Evolutionary conservation across 1,140 invertebrate genomes (phyloP).

Genomic region (Drosophila punjabiensis): DNA sequence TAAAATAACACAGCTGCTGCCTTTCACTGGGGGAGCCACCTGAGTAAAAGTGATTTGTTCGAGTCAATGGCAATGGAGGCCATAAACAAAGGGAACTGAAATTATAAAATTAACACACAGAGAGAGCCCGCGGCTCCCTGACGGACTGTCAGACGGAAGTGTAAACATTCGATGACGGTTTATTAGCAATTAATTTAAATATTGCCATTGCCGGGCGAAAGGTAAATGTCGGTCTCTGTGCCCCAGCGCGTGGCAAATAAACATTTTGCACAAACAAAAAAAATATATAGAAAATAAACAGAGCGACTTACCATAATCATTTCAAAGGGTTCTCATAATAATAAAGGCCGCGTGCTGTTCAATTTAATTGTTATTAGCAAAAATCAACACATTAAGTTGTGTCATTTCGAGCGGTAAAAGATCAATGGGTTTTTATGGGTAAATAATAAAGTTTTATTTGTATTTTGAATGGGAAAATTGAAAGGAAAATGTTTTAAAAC

Average conservation of each 20-base stretch:
- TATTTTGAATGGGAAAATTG: background rate
- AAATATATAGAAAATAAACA: conserved; percentile 25
- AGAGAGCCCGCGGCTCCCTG: conserved; percentile 9
- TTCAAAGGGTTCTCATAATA: conserved; percentile 16
- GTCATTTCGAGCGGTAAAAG: background rate
- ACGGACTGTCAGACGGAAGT: conserved; percentile 43
- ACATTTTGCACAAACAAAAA: conserved; percentile 12
- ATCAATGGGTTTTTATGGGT: background rate
- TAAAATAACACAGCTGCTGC: conserved; percentile 68
- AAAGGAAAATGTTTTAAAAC: background rate
- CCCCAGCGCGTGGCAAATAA: conserved; percentile 64
- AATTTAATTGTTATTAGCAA: conserved; percentile 19
- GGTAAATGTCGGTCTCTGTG: conserved; percentile 41
- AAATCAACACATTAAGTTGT: conserved; percentile 12
- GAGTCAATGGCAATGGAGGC: conserved; percentile 50
- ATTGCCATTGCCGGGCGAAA: conserved; percentile 59
- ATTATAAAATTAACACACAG: conserved; percentile 38
- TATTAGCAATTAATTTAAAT: conserved; percentile 80
- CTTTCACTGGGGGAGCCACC: conserved; percentile 10
- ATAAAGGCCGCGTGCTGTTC: background rate
- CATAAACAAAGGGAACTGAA: conserved; percentile 56
- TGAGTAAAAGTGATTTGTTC: conserved; percentile 60
- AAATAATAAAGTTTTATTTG: background rate
- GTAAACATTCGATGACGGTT: conserved; percentile 70
- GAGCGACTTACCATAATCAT: conserved; percentile 8